phyloP scores from a whole-genome alignment of 2,888 invertebrate species.

The Pandemis corylana region DNA sequence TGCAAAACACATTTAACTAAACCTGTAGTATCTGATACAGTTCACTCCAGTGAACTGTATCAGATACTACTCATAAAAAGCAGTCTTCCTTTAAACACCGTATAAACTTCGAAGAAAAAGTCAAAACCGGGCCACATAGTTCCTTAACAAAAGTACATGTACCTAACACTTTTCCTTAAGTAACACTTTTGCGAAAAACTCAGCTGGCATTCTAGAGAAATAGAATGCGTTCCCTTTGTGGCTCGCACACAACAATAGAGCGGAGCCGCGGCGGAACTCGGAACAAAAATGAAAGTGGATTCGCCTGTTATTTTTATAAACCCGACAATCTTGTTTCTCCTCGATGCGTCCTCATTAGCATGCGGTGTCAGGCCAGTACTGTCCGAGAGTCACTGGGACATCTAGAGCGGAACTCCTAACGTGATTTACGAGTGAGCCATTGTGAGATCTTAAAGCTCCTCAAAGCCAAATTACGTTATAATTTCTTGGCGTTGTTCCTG shows the following conservation, averaged over 20 bases:
- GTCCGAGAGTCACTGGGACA: constrained; percentile 46
- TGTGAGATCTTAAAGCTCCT: constrained; percentile 46
- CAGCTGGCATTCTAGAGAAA: constrained; percentile 49
- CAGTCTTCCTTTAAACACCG: constrained; percentile 21
- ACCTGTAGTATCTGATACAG: too few species aligned
- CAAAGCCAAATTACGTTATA: constrained; percentile 52
- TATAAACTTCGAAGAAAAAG: constrained; percentile 28
- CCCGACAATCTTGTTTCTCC: constrained; percentile 77
- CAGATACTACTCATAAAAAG: constrained; percentile 11
- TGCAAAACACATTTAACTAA: background rate
- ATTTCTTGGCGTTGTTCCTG: constrained; percentile 39
- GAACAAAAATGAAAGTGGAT: constrained; percentile 83
- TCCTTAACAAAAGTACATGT: constrained; percentile 33
- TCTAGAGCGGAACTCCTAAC: constrained; percentile 55
- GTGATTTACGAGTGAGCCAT: constrained; percentile 54
- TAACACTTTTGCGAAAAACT: constrained; percentile 52
- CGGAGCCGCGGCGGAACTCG: constrained; percentile 68
- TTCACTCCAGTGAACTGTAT: background rate
- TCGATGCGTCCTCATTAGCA: constrained; percentile 70
- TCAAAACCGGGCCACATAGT: constrained; percentile 31
- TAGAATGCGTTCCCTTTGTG: constrained; percentile 70
- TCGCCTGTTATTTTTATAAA: constrained; percentile 80
- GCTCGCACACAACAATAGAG: constrained; percentile 67
- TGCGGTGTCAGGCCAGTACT: constrained; percentile 54
- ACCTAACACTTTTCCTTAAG: constrained; percentile 41